Conservation (phyloP, 2,113 vertebrate species). For the Phyllostomus discolor region DNA sequence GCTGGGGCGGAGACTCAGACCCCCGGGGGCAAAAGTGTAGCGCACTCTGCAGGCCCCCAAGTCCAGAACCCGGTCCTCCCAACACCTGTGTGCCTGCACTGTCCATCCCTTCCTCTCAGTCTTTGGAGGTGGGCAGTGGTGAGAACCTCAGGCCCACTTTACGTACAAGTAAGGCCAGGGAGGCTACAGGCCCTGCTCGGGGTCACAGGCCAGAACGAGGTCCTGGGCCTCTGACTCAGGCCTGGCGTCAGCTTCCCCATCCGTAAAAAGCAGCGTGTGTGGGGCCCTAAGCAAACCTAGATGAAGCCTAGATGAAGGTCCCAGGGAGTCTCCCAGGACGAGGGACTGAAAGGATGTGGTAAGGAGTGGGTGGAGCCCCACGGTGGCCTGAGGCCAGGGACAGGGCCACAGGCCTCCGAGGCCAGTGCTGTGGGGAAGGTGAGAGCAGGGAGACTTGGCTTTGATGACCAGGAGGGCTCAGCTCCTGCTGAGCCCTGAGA, state of each 20-base stretch:
- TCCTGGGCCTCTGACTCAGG: neutral
- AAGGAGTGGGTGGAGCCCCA: neutral
- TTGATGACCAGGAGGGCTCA: neutral
- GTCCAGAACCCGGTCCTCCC: neutral
- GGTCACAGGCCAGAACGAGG: neutral
- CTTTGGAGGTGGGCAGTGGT: neutral
- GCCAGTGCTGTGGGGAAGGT: neutral
- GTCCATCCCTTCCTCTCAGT: neutral
- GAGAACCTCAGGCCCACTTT: neutral
- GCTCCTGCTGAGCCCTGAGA: neutral
- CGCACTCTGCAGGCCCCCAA: neutral
- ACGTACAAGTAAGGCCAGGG: neutral
- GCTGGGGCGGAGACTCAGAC: neutral
- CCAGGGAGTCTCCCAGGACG: neutral
- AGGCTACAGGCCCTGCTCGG: neutral
- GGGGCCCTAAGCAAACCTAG: neutral
- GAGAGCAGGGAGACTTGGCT: neutral
- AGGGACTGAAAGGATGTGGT: neutral
- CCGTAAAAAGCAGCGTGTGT: neutral
- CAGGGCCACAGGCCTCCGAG: neutral
- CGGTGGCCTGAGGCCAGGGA: neutral
- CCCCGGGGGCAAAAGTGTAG: neutral
- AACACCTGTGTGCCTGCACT: neutral
- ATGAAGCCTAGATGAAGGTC: no score
- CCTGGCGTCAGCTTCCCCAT: neutral